These are phyloP conservation scores for Drosophila sucinea DNA, from an alignment of 1,140 invertebrate species.

Conservation along the genomic window DNA sequence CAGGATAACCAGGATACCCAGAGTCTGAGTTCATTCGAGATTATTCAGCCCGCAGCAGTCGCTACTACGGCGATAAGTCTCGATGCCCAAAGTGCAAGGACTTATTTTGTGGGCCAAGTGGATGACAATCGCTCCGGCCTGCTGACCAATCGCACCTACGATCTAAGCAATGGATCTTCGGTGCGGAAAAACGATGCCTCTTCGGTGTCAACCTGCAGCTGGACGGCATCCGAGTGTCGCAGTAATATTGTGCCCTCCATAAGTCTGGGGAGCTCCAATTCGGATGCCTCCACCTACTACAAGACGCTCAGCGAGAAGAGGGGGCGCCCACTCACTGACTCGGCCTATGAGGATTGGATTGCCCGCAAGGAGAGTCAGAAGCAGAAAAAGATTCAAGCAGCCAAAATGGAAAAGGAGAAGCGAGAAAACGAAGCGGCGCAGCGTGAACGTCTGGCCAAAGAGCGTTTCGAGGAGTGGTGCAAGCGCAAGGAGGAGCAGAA, in stretches of 20 bases:
- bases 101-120: background rate
- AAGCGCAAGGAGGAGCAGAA: constrained; percentile 37
- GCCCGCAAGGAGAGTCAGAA: constrained; percentile 57
- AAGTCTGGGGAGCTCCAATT: constrained; percentile 35
- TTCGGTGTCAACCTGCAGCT: constrained; percentile 61
- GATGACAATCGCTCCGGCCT: background rate
- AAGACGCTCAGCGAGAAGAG: constrained; percentile 46
- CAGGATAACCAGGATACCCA: background rate
- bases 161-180: constrained; percentile 17
- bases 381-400: constrained; percentile 38
- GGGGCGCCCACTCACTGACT: constrained; percentile 24
- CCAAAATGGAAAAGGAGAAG: constrained; percentile 42
- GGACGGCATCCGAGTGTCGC: constrained; percentile 44
- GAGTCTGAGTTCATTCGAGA: constrained; percentile 3
- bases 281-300: constrained; percentile 48
- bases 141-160: constrained; percentile 55
- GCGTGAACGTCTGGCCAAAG: constrained; percentile 51
- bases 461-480: constrained; percentile 53
- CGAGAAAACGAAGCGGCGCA: constrained; percentile 37
- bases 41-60: background rate
- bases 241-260: constrained; percentile 51
- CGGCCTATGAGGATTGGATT: constrained; percentile 50
- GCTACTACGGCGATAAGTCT: background rate
- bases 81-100: background rate
- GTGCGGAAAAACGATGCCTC: constrained; percentile 29